Evolutionary conservation across 1,140 invertebrate species (phyloP).

Genomic region (Halictus rubicundus): DNA sequence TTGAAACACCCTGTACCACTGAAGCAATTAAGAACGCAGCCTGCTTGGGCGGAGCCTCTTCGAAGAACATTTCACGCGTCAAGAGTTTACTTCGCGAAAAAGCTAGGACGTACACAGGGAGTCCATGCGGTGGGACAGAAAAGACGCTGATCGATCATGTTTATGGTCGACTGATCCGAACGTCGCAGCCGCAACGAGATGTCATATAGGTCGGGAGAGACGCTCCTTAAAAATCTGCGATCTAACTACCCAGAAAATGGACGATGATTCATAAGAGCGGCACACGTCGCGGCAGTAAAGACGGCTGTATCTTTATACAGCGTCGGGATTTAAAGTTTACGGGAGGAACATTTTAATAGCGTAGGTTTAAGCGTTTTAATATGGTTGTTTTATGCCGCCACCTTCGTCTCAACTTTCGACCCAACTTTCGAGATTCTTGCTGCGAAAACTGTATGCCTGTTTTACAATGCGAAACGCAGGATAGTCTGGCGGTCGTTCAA

Average conservation of each 20-base stretch:
- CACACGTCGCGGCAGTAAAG: conserved; percentile 25
- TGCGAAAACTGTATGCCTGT: not conserved
- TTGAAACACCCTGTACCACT: too few species aligned
- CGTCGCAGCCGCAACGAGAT: conserved; percentile 22
- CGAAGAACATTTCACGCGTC: not conserved
- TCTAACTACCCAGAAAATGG: conserved; percentile 10
- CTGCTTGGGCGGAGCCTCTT: not conserved
- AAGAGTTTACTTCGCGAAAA: not conserved
- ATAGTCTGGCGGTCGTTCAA: not conserved
- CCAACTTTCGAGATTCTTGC: not conserved
- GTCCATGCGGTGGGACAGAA: not conserved
- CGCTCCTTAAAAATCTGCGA: conserved; percentile 12
- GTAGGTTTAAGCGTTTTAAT: conserved; percentile 8
- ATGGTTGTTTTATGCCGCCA: not conserved
- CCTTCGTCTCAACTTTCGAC: conserved; percentile 1
- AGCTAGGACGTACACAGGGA: not conserved
- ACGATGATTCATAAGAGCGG: conserved; percentile 3
- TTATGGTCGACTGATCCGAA: conserved; percentile 49
- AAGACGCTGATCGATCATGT: conserved; percentile 43
- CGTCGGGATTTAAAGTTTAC: conserved; percentile 8
- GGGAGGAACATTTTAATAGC: conserved; percentile 6
- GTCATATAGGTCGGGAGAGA: conserved; percentile 1
- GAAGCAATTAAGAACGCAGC: not conserved
- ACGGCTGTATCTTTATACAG: conserved; percentile 4
- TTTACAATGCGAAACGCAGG: not conserved